Evolutionary conservation across 1,140 invertebrate species (phyloP), one percentile per base, ranked within the genome.

Genomic region (Lycorma delicatula): DNA sequence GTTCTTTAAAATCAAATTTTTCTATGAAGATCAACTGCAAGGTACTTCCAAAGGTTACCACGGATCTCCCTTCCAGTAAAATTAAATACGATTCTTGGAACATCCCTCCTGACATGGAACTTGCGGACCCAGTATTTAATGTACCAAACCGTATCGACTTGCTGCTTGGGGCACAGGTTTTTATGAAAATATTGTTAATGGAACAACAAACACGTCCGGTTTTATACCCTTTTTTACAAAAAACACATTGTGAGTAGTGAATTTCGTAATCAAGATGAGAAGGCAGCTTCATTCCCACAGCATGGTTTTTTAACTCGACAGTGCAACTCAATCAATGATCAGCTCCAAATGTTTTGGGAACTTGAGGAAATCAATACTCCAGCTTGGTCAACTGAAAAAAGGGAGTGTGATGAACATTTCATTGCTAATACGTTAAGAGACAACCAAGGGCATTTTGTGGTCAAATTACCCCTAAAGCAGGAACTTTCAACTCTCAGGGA

Each of bases 391-490:
- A 9, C 6, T 52, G 55, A 60, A 29, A 38, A 60, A 56, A 56
- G 23, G 5, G 6, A 3, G 28, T 58, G 49, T 36, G 26, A 16
- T 18, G 26, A 48, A 23, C 51, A 50, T 34, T 61, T 54, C 50
- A 4, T n/a, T 34, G 2, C 56, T 26, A 56, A 16, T 23, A 11
- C 23, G 16, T 23, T 28, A 5, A 49, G 49, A 52, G 16, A 61
- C 26, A 3, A 6, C 2, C 23, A 53, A 18, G 50, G 60, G 3
- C 3, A 29, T 16, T 61, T 46, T 38, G 29, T 54, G 0, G 56
- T 54, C 2, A 46, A 12, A 6, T 49, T 61, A 23, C 56, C 60
- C 23, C 54, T 61, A 4, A 58, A 48, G 20, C 22, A 41, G 0
- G 27, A 34, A 36, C 22, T 7, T 3, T 11, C 0, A 1, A 9